Percentiles rank a stretch among this genome's conserved stretches.
Evolutionary conservation across 2,888 invertebrate species (phyloP).

Genomic region (Drosophila formosana): DNA sequence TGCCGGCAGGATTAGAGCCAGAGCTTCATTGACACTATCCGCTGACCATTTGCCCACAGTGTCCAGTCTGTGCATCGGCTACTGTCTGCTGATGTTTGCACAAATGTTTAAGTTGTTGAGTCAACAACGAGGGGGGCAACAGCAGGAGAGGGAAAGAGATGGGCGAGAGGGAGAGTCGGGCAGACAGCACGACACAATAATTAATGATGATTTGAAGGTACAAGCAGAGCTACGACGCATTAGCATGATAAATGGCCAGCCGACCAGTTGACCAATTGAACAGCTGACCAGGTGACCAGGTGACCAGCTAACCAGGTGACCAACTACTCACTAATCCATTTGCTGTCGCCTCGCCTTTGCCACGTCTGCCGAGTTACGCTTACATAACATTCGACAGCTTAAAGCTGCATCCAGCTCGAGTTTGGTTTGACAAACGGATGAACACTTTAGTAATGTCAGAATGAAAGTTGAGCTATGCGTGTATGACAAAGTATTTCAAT

Average conservation of each 20-base stretch:
- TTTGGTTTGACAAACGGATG: neutral
- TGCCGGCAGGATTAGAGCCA: slow-evolving; percentile 60
- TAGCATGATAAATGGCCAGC: slow-evolving; percentile 73
- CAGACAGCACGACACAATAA: slow-evolving; percentile 53
- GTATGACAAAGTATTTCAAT: neutral
- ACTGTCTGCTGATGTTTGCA: slow-evolving; percentile 60
- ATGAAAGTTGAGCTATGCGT: no score
- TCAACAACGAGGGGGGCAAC: slow-evolving; percentile 50
- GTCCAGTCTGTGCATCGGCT: slow-evolving; percentile 38
- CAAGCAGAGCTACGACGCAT: slow-evolving; percentile 49
- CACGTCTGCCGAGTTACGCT: slow-evolving; percentile 28
- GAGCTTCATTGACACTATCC: slow-evolving; percentile 26
- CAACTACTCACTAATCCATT: slow-evolving; percentile 48
- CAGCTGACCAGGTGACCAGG: slow-evolving; percentile 25
- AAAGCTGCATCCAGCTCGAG: neutral
- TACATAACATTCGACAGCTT: slow-evolving; percentile 16
- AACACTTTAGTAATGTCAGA: no score
- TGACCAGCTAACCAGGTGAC: slow-evolving; percentile 31
- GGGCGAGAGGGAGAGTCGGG: slow-evolving; percentile 6
- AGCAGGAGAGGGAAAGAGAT: slow-evolving; percentile 6
- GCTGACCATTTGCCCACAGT: slow-evolving; percentile 49
- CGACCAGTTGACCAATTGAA: slow-evolving; percentile 29
- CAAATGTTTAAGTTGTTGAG: slow-evolving; percentile 73
- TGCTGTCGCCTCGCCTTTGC: slow-evolving; percentile 14
- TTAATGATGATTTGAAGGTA: slow-evolving; percentile 67